Conservation (phyloP, 2,113 vertebrate species). For the Sigmodon hispidus region DNA sequence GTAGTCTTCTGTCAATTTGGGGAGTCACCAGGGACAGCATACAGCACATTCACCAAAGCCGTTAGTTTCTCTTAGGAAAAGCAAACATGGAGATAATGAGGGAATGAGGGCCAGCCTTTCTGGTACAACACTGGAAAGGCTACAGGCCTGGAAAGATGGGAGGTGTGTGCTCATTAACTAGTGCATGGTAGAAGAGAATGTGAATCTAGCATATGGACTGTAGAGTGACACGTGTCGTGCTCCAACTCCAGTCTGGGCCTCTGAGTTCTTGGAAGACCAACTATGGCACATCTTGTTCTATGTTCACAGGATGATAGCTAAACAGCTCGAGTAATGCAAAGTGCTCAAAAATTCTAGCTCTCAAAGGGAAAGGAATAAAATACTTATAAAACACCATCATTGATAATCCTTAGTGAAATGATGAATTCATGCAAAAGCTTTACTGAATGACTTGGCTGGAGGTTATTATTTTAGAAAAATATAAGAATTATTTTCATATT, state of each 20-base stretch:
- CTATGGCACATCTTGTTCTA: not conserved
- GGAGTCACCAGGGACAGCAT: not conserved
- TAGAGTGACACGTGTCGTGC: not conserved
- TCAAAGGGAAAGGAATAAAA: not conserved
- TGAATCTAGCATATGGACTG: not conserved
- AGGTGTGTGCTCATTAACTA: not conserved
- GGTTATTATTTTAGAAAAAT: not conserved
- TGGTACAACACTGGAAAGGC: not conserved
- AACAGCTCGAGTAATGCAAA: not conserved
- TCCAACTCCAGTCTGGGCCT: not conserved
- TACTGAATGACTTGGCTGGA: not conserved
- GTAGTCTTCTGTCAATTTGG: constrained; percentile 61
- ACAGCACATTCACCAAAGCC: not conserved
- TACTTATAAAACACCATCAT: not conserved
- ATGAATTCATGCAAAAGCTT: not conserved
- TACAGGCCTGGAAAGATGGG: not conserved
- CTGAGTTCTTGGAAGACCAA: not conserved
- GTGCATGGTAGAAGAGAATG: not conserved
- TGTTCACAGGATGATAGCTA: not conserved
- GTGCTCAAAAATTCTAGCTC: not conserved
- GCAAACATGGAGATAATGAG: not conserved
- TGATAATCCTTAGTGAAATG: not conserved
- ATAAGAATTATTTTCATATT: not conserved
- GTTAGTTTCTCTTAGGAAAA: not conserved
- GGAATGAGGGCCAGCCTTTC: not conserved